Percentiles rank a stretch among this genome's conserved stretches.
These are phyloP conservation scores for Thumatha senex DNA, from an alignment of 2,888 invertebrate genomes.

Conservation along the genomic window DNA sequence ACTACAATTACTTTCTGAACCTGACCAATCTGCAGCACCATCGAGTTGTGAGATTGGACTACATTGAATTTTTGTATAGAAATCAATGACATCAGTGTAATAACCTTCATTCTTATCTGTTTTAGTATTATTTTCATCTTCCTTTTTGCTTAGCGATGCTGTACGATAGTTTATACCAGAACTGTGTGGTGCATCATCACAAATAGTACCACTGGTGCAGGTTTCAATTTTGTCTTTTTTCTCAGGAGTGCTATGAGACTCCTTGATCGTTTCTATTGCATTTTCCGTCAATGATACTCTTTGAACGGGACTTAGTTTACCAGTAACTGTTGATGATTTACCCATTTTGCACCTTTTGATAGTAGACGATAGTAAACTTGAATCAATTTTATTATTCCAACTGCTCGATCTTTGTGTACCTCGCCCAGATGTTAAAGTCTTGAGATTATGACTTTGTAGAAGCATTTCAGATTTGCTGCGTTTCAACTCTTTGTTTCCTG, in stretches of 20 bases:
- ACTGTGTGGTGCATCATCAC: constrained; percentile 71
- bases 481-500: constrained; percentile 82
- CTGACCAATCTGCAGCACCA: constrained; percentile 87
- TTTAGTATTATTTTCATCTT: constrained; percentile 59
- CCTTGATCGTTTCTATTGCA: constrained; percentile 66
- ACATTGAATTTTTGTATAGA: constrained; percentile 80
- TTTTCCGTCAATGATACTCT: constrained; percentile 56
- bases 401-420: constrained; percentile 87
- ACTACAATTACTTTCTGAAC: constrained; percentile 78
- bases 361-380: constrained; percentile 81
- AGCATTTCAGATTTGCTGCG: constrained; percentile 87
- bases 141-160: constrained; percentile 69
- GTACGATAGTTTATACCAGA: constrained; percentile 72
- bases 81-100: constrained; percentile 78
- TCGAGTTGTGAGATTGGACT: constrained; percentile 87
- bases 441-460: constrained; percentile 75
- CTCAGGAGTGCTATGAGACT: constrained; percentile 51
- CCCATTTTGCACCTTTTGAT: constrained; percentile 88
- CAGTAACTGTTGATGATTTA: constrained; percentile 70
- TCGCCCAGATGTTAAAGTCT: constrained; percentile 77
- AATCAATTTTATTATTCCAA: constrained; percentile 88
- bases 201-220: constrained; percentile 48
- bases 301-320: constrained; percentile 72
- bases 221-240: constrained; percentile 67
- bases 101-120: constrained; percentile 71